Conservation (phyloP, 1,140 invertebrate genomes). For the Caenorhabditis inopinata region DNA sequence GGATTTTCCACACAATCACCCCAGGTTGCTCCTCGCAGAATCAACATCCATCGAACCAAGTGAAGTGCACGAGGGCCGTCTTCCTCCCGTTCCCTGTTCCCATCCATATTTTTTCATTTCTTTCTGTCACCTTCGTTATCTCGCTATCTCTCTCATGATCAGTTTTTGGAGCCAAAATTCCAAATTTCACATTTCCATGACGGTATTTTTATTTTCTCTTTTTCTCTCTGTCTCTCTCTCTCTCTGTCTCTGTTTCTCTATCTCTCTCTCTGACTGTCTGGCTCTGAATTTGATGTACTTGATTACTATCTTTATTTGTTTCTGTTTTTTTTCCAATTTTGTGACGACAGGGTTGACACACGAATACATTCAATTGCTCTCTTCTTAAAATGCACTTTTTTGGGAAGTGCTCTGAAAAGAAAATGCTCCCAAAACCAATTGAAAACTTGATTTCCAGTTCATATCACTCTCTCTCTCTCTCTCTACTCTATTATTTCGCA, state of each 20-base stretch:
- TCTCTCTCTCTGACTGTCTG: too few species aligned
- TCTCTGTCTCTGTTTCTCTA: too few species aligned
- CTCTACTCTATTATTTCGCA: too few species aligned
- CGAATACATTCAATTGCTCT: background rate
- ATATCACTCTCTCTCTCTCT: background rate
- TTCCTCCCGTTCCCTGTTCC: background rate
- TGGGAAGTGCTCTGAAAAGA: too few species aligned
- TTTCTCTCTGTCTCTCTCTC: too few species aligned
- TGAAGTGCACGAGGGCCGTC: background rate
- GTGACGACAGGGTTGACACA: background rate
- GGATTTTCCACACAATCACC: background rate
- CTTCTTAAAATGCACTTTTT: too few species aligned
- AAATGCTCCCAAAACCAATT: too few species aligned
- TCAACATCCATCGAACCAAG: background rate
- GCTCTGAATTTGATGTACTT: too few species aligned
- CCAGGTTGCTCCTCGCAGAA: background rate
- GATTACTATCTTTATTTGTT: background rate
- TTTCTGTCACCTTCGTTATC: background rate
- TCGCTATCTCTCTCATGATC: too few species aligned
- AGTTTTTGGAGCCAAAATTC: too few species aligned
- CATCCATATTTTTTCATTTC: too few species aligned
- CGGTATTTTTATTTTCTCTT: background rate
- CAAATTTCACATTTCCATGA: background rate
- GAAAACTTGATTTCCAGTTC: background rate
- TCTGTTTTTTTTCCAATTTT: background rate